Base-by-base conservation (phyloP, 92 coral and sea anemone genomes). In the Siderastrea siderea region DNA sequence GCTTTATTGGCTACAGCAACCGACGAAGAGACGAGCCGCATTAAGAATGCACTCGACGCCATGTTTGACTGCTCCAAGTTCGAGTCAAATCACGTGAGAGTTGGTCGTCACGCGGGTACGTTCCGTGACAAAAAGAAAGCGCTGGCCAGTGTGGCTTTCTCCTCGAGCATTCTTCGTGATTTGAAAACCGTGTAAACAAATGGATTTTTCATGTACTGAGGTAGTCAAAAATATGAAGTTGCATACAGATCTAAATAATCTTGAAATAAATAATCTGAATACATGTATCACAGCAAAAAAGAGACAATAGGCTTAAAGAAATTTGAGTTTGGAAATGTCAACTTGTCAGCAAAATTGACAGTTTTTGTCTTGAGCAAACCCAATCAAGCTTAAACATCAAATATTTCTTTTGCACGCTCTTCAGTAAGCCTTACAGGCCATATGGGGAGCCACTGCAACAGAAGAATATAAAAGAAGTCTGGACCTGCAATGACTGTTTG, bases 1-100 rank as follows among this genome's bases (percentile, higher is more conserved):
- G 99, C 99, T 79, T 94, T 95, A 89, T 95, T 97, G 7, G 99
- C 99, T 9, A 95, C 94, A 47, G 99, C 94, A 11, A 97, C 98
- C 4, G 98, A 92, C 46, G 96, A 96, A 65, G 99, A 95, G 7
- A 97, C 96, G 5, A 97, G 94, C 9, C 93, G 74, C 47, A 93
- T 90, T 19, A 94, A 87, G 74, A 95, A 94, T 2, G 98, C 87
- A 4, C 63, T 61, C 10, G 98, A 87, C 47, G 96, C 84, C 98
- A 95, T 93, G 63, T 52, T 71, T 19, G n/a, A 50, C 49, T 1
- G 47, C 16, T 13, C 26, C 1, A n/a, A 12, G 5, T 58, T 26
- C 38, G 19, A 13, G 70, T 19, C 50, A 16, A 17, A 49, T 51
- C 14, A 66, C 76, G 48, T 67, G 53, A 51, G 57, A 38, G 57